Evolutionary conservation across 1,140 invertebrate species (phyloP).

Genomic region (Lordiphosa mommai): DNA sequence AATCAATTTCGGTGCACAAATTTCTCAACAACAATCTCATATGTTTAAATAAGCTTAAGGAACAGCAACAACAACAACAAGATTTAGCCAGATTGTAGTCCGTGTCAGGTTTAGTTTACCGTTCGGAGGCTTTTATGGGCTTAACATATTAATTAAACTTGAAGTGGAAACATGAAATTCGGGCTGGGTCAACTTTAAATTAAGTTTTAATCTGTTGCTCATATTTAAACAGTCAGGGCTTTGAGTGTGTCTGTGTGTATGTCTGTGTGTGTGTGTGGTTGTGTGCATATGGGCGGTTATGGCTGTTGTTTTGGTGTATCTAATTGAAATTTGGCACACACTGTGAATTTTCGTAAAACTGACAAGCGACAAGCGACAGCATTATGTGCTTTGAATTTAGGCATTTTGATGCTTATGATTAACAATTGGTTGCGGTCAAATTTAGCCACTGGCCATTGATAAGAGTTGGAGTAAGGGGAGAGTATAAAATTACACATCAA

Average conservation of each 20-base stretch:
- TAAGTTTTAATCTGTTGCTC: slow-evolving; percentile 76
- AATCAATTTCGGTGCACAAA: too few species aligned
- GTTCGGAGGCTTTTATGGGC: slow-evolving; percentile 55
- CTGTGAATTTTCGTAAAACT: too few species aligned
- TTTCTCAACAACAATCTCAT: too few species aligned
- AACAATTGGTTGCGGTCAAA: not conserved
- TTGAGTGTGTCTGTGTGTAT: slow-evolving; percentile 8
- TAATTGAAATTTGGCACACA: slow-evolving; percentile 7
- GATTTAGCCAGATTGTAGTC: not conserved
- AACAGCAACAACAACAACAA: too few species aligned
- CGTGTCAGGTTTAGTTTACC: slow-evolving; percentile 52
- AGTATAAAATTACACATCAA: too few species aligned
- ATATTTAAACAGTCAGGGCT: slow-evolving; percentile 61
- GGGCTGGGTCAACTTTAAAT: slow-evolving; percentile 62
- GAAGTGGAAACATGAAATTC: slow-evolving; percentile 57
- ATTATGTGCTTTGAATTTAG: not conserved
- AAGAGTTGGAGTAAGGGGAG: not conserved
- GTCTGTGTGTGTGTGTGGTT: slow-evolving; percentile 7
- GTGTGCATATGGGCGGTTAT: slow-evolving; percentile 3
- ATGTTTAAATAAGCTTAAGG: too few species aligned
- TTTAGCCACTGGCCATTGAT: not conserved
- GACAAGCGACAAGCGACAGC: slow-evolving; percentile 10
- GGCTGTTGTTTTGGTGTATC: not conserved
- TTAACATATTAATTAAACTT: slow-evolving; percentile 78
- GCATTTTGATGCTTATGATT: not conserved